These are phyloP conservation scores for Taenaris catops DNA, from an alignment of 2,888 invertebrate species.

Conservation along the genomic window DNA sequence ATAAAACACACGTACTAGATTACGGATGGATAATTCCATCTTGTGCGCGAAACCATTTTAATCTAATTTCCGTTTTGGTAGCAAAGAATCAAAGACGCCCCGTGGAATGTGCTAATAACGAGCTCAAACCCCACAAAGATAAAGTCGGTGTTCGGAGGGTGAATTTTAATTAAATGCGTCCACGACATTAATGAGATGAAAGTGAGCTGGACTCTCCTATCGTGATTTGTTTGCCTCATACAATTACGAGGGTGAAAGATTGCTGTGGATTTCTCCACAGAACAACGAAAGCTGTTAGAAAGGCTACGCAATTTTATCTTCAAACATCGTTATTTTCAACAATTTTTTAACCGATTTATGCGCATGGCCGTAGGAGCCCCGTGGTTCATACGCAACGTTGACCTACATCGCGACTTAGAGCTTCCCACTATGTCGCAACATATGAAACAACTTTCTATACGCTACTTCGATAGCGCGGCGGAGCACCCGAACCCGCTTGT, in stretches of 20 bases:
- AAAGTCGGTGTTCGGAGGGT: slow-evolving; percentile 56
- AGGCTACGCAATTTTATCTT: too few species aligned
- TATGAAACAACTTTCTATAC: too few species aligned
- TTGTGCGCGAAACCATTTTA: slow-evolving; percentile 10
- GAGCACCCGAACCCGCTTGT: too few species aligned
- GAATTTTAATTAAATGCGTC: slow-evolving; percentile 76
- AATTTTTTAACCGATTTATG: too few species aligned
- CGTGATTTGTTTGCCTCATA: slow-evolving; percentile 72
- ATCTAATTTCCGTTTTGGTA: slow-evolving; percentile 21
- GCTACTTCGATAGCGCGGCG: too few species aligned
- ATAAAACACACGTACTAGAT: not conserved
- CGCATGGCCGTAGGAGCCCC: too few species aligned
- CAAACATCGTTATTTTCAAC: too few species aligned
- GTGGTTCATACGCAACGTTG: too few species aligned
- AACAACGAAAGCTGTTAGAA: too few species aligned
- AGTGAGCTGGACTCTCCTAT: slow-evolving; percentile 62
- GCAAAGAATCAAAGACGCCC: slow-evolving; percentile 26
- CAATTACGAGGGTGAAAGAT: slow-evolving; percentile 32
- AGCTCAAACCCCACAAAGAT: slow-evolving; percentile 59
- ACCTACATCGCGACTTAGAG: too few species aligned
- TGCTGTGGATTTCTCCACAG: too few species aligned
- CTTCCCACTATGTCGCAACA: too few species aligned
- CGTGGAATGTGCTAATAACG: slow-evolving; percentile 67
- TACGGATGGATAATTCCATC: slow-evolving; percentile 3
- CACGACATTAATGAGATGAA: slow-evolving; percentile 72